Evolutionary conservation across 2,797 vertebrate genomes (phyloP).

Genomic region (Lepus oiostolus): DNA sequence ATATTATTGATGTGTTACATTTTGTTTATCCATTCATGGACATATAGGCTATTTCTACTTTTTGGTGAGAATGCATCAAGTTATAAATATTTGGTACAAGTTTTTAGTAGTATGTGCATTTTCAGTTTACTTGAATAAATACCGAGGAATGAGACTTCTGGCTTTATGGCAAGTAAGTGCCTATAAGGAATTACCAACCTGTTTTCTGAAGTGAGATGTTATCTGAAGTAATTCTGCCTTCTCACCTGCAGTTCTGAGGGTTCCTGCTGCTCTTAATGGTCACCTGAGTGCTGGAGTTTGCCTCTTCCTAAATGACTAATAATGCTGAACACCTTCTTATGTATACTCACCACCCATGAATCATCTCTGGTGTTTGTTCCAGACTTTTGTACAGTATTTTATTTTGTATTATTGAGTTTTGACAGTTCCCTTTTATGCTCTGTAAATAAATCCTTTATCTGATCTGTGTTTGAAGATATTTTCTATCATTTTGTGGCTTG

Average conservation of each 20-base stretch:
- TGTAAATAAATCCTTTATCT: neutral
- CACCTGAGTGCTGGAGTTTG: neutral
- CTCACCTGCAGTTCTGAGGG: neutral
- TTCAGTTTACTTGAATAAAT: neutral
- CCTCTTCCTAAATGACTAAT: neutral
- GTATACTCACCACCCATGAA: neutral
- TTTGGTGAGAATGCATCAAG: neutral
- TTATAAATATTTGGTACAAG: neutral
- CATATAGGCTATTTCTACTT: neutral
- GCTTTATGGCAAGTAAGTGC: neutral
- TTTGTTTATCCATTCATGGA: neutral
- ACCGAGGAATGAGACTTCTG: neutral
- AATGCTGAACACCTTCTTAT: neutral
- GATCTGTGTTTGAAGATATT: slow-evolving; percentile 15
- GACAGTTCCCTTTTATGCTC: neutral
- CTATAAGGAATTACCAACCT: neutral
- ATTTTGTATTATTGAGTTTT: neutral
- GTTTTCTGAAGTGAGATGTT: neutral
- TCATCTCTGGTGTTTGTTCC: neutral
- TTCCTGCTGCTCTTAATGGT: neutral
- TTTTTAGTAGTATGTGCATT: neutral
- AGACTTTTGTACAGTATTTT: neutral
- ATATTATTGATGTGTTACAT: neutral
- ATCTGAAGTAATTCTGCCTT: neutral
- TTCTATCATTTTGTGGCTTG: neutral